Percentiles rank a stretch among this genome's conserved stretches.
Conservation (phyloP, 2,113 vertebrate species). For the Vireo altiloquus region DNA sequence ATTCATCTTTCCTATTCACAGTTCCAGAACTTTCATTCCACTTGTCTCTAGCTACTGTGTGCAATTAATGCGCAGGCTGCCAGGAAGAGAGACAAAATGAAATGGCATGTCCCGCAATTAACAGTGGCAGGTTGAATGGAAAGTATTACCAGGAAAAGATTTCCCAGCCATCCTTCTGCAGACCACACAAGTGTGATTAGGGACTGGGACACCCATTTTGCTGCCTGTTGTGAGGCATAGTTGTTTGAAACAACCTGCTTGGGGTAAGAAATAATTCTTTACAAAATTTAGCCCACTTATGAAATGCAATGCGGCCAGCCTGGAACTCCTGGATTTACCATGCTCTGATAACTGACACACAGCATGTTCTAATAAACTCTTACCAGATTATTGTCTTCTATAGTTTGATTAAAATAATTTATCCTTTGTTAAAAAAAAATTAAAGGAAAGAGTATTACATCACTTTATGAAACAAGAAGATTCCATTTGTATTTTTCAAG, state of each 20-base stretch:
- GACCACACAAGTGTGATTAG: neutral
- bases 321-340: neutral
- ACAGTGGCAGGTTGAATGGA: neutral
- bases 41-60: slow-evolving; percentile 24
- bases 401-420: neutral
- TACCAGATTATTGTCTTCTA: neutral
- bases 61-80: neutral
- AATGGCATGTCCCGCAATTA: neutral
- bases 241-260: neutral
- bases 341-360: neutral
- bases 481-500: neutral
- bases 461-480: neutral
- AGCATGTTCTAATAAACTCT: neutral
- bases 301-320: neutral
- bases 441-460: neutral
- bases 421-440: neutral
- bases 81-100: neutral
- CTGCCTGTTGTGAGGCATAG: neutral
- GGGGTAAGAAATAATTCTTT: neutral
- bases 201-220: neutral
- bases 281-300: neutral
- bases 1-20: neutral
- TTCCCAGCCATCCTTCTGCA: neutral
- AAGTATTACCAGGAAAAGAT: neutral
- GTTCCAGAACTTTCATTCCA: neutral